A percentile compares a stretch with the other conserved stretches of the same genome.
These are phyloP conservation scores for Procambarus clarkii DNA, from an alignment of 1,140 invertebrate genomes.

Conservation along the genomic window DNA sequence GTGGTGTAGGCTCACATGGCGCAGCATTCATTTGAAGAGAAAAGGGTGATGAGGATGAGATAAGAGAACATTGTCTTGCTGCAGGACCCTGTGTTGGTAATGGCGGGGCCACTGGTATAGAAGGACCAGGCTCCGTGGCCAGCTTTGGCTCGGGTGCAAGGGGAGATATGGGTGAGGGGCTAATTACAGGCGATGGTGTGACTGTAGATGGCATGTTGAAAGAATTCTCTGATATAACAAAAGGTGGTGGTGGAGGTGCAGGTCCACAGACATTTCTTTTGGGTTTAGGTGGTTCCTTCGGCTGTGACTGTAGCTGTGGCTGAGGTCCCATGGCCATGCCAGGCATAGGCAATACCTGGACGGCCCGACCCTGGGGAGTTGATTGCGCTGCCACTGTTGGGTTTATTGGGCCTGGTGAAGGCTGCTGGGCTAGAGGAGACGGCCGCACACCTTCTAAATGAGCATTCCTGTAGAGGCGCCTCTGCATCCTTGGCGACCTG, in stretches of 20 bases:
- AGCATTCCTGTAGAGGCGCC: conserved; percentile 83
- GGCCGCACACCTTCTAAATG: conserved; percentile 77
- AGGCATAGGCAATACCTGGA: conserved; percentile 71
- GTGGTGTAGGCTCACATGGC: conserved; percentile 44
- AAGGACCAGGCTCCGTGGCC: conserved; percentile 53
- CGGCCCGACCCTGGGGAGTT: conserved; percentile 54
- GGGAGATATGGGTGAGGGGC: conserved; percentile 65
- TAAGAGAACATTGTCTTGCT: conserved; percentile 73
- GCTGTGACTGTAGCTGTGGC: conserved; percentile 36
- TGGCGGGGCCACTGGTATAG: conserved; percentile 54
- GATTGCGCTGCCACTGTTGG: conserved; percentile 47
- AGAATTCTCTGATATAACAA: conserved; percentile 47
- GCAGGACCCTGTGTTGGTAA: conserved; percentile 78
- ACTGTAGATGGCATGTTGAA: conserved; percentile 33
- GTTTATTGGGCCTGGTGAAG: conserved; percentile 81
- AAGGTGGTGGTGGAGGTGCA: conserved; percentile 70
- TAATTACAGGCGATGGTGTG: conserved; percentile 74
- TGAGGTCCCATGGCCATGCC: conserved; percentile 69
- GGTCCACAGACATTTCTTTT: conserved; percentile 70
- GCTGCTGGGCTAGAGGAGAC: conserved; percentile 74
- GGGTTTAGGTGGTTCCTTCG: conserved; percentile 69
- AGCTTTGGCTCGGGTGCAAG: conserved; percentile 22
- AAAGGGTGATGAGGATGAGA: conserved; percentile 73
- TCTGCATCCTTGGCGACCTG: conserved; percentile 86
- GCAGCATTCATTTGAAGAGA: conserved; percentile 63